Evolutionary conservation across 2,797 vertebrate genomes (phyloP), one percentile per base, ranked within the genome.

Genomic region (Coendou prehensilis): DNA sequence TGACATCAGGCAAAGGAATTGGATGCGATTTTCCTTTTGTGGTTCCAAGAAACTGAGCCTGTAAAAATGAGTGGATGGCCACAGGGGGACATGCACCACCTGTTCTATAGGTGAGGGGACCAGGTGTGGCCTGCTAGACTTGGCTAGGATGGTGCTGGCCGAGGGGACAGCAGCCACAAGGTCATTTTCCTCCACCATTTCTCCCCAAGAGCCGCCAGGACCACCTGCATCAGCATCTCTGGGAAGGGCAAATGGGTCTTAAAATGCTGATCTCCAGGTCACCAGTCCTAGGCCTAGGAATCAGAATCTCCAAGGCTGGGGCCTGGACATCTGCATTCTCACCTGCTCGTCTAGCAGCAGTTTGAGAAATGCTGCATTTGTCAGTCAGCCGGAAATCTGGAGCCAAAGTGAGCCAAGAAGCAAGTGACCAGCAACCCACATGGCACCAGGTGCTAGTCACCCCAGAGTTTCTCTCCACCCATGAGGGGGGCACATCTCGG

Each of bases 381-480:
- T 79, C 41, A 10, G 67, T 76, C 69, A 28, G 14, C 2, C 14
- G 61, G 91, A 82, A 52, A 79, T 26, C 6, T 0, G 0, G 50
- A 80, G 37, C 81, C 76, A 10, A 52, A 20, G 1, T 9, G 30
- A 56, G 57, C 23, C n/a, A 26, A 6, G 2, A 11, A 88, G 10
- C 52, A 26, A 85, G 82, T 5, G 0, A 0, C 45, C 26, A 47
- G n/a, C n/a, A n/a, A 20, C 22, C 2, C 0, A 3, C 0, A 14
- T 0, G 22, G 15, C 9, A 4, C 1, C 15, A 1, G 30, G 6
- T 2, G 0, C 23, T 23, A 20, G 54, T 15, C 10, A 0, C 1
- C 57, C n/a, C 37, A 22, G 11, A 15, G 9, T 30, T 22, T 22
- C 30, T 50, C 85, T 28, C 64, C 26, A 6, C 11, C 26, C 37